Percentiles rank a stretch among this genome's conserved stretches.
Evolutionary conservation across 2,797 vertebrate genomes (phyloP).

Genomic region (Pangasius krempfi): DNA sequence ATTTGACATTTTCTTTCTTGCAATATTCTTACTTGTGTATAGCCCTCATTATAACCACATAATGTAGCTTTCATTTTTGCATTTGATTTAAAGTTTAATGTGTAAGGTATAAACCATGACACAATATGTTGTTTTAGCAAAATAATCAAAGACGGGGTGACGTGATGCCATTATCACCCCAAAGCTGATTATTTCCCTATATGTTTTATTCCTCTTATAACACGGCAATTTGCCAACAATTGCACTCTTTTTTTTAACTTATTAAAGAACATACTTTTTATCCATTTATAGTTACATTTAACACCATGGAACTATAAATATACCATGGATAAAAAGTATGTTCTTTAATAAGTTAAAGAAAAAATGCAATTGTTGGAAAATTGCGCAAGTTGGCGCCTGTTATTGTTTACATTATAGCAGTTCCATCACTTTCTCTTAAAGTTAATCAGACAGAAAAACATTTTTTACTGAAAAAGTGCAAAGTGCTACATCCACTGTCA

Average conservation of each 20-base stretch:
- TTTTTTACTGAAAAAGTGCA: background rate
- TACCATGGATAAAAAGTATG: no score
- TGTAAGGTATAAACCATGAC: background rate
- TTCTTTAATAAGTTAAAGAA: no score
- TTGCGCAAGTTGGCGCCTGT: background rate
- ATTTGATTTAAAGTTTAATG: background rate
- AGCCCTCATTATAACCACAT: background rate
- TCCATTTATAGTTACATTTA: background rate
- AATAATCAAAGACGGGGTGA: background rate
- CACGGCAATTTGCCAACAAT: background rate
- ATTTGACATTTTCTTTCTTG: background rate
- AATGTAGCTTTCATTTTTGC: background rate
- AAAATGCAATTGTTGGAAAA: no score
- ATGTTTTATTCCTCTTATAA: background rate
- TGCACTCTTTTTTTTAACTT: background rate
- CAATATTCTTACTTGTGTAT: background rate
- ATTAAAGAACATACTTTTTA: background rate
- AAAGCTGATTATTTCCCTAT: background rate
- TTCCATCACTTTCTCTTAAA: background rate
- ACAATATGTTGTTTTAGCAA: background rate
- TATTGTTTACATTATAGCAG: background rate
- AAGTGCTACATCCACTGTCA: background rate
- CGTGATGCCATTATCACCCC: background rate
- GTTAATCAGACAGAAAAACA: background rate
- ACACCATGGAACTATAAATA: background rate